phyloP scores from a whole-genome alignment of 2,113 vertebrate genomes.

The Myotis lucifugus region DNA sequence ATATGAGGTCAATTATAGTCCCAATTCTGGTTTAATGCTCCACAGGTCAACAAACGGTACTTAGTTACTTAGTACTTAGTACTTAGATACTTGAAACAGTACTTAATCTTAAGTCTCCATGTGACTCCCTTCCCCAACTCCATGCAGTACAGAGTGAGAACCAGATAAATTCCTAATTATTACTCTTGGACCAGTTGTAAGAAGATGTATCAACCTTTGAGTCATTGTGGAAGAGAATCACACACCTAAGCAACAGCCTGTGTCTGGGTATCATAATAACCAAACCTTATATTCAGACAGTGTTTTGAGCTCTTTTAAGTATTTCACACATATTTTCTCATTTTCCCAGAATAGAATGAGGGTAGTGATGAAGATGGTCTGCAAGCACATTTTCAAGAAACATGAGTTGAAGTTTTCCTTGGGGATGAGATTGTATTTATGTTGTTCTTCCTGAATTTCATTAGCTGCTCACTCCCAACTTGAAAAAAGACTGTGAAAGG shows the following conservation, averaged over 20 bases:
- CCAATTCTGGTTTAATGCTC: background rate
- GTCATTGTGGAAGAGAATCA: constrained; percentile 12
- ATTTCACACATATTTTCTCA: constrained; percentile 54
- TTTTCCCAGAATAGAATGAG: constrained; percentile 57
- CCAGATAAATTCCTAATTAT: background rate
- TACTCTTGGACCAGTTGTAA: background rate
- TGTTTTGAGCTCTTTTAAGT: constrained; percentile 57
- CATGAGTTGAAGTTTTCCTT: constrained; percentile 39
- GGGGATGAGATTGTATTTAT: constrained; percentile 59
- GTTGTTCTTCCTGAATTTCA: constrained; percentile 72
- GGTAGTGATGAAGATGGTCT: constrained; percentile 52
- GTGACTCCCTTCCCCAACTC: background rate
- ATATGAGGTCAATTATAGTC: background rate
- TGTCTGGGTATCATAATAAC: background rate
- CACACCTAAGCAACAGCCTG: background rate
- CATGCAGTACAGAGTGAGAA: background rate
- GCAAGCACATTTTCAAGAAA: constrained; percentile 66
- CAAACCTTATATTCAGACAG: background rate
- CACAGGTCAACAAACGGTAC: background rate
- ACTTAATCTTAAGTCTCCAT: constrained; percentile 18
- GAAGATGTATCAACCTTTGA: background rate
- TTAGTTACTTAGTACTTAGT: background rate
- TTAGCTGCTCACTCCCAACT: constrained; percentile 68
- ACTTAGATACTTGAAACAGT: background rate
- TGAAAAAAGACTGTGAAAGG: constrained; percentile 72